Conservation (phyloP, 2,888 invertebrate genomes). For the Netelia virgata region DNA sequence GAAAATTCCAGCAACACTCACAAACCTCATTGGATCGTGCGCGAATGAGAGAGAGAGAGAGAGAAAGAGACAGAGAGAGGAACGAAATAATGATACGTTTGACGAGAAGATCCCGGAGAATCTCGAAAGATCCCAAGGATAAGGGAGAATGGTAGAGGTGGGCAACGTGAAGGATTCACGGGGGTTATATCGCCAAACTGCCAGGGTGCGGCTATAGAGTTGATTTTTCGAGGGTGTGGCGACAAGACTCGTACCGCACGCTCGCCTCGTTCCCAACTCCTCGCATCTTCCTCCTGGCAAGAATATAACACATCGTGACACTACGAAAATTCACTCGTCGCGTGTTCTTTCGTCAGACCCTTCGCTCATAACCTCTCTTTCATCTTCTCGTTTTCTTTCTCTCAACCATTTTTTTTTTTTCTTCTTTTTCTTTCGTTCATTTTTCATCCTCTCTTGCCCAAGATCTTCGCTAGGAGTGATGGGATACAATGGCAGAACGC, state of each 20-base stretch:
- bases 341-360: conserved; percentile 19
- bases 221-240: conserved; percentile 62
- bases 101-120: conserved; percentile 41
- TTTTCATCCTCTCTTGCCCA: conserved; percentile 36
- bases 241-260: conserved; percentile 1
- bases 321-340: conserved; percentile 53
- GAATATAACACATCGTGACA: conserved; percentile 44
- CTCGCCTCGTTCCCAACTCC: neutral
- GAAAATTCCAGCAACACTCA: no score
- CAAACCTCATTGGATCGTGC: no score
- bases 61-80: neutral
- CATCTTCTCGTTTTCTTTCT: conserved; percentile 12
- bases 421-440: conserved; percentile 28
- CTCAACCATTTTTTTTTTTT: conserved; percentile 6
- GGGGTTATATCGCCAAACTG: conserved; percentile 44
- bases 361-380: conserved; percentile 28
- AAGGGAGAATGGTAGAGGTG: conserved; percentile 29
- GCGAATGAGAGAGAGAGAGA: no score
- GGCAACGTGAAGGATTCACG: conserved; percentile 31
- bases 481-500: conserved; percentile 25
- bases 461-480: conserved; percentile 29
- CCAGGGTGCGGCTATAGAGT: conserved; percentile 46
- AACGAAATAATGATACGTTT: conserved; percentile 68
- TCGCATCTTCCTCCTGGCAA: conserved; percentile 19
- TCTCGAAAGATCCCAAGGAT: conserved; percentile 11